phyloP scores from a whole-genome alignment of 2,888 invertebrate genomes.

The Neria commutata region DNA sequence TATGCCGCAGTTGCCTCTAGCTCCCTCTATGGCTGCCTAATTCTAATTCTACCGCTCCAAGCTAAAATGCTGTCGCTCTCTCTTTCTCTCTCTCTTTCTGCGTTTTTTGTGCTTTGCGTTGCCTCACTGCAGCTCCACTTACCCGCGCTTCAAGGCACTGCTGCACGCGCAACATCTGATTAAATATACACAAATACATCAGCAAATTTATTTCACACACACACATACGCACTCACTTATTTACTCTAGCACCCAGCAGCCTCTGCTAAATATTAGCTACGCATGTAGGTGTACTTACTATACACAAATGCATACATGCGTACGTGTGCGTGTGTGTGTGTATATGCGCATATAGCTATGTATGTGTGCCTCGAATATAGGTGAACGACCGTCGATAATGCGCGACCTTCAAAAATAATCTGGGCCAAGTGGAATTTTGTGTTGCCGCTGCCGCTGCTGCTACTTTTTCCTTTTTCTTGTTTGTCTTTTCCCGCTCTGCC shows the following conservation, averaged over 20 bases:
- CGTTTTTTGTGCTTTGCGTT: background rate
- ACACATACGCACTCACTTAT: background rate
- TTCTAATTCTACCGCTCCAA: background rate
- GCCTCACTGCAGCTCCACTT: background rate
- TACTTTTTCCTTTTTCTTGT: conserved; percentile 10
- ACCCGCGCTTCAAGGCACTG: background rate
- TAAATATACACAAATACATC: conserved; percentile 14
- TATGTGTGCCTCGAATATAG: too few species aligned
- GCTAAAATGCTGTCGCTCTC: background rate
- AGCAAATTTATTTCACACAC: too few species aligned
- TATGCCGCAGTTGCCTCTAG: background rate
- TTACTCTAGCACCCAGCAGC: background rate
- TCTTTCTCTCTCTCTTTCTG: background rate
- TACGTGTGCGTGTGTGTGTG: conserved; percentile 2
- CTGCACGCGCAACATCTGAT: conserved; percentile 23
- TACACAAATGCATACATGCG: background rate
- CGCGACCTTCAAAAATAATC: conserved; percentile 62
- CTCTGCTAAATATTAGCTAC: background rate
- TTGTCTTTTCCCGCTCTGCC: conserved; percentile 7
- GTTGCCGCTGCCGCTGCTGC: conserved; percentile 28
- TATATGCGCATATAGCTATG: conserved; percentile 38
- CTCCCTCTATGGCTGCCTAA: background rate
- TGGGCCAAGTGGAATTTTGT: conserved; percentile 62
- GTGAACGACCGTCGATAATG: conserved; percentile 62
- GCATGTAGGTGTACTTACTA: background rate